These are phyloP conservation scores for Ophioderma brevispina DNA, from an alignment of 35 echinoderm and acorn worm genomes.

Conservation along the genomic window DNA sequence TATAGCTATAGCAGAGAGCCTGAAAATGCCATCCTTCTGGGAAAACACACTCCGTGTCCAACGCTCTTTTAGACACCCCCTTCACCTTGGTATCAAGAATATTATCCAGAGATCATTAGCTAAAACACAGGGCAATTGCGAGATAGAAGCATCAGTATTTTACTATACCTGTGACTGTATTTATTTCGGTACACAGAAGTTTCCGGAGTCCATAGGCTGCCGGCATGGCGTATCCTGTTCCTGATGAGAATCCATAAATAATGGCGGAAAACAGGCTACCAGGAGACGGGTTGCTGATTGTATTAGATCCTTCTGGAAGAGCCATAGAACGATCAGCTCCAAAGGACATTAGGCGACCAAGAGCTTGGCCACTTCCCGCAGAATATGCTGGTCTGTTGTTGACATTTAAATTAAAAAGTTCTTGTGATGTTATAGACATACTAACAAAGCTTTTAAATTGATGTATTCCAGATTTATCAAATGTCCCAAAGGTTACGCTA, in stretches of 20 bases:
- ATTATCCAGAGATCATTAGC: too few relatives aligned
- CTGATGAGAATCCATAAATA: conserved; percentile 62
- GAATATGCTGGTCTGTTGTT: conserved; percentile 55
- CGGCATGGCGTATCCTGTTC: conserved; percentile 74
- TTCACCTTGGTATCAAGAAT: too few relatives aligned
- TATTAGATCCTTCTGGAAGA: conserved; percentile 39
- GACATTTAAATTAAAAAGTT: conserved; percentile 51
- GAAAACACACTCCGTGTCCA: too few relatives aligned
- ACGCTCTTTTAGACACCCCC: too few relatives aligned
- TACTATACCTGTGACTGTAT: conserved; percentile 67
- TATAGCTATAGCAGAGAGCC: too few relatives aligned
- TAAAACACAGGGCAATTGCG: too few relatives aligned
- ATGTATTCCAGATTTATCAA: conserved; percentile 37
- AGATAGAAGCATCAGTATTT: too few relatives aligned
- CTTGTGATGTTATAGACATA: conserved; percentile 71
- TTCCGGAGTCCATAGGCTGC: conserved; percentile 65
- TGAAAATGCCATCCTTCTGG: too few relatives aligned
- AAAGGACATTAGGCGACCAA: conserved; percentile 43
- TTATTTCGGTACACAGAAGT: conserved; percentile 61
- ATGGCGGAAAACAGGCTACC: conserved; percentile 59
- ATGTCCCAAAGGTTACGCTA: conserved; percentile 79
- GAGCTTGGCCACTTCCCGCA: not conserved
- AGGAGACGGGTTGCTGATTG: conserved; percentile 43
- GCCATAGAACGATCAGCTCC: conserved; percentile 57
- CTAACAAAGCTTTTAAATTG: conserved; percentile 43